Evolutionary conservation across 2,888 invertebrate species (phyloP), one percentile per base, ranked within the genome.

Genomic region (Synanthedon formicaeformis): DNA sequence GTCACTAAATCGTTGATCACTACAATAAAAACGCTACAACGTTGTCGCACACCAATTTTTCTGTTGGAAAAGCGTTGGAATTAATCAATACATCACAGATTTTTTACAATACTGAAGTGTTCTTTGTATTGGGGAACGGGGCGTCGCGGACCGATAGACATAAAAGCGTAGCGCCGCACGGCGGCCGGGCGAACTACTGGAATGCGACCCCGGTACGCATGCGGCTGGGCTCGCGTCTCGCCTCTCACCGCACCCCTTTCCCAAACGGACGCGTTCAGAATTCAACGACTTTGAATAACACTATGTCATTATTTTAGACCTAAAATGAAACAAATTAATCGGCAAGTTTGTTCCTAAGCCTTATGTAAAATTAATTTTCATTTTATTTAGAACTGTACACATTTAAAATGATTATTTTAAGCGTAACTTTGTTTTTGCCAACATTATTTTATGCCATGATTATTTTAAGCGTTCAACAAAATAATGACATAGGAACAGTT

Each of bases 41-140:
- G 62, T 57, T 59, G 61, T 58, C 61, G 60, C 58, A 64, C 63
- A 63, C 55, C 59, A 61, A 63, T 69, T 71, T 74, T 68, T 65
- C 65, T 71, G 73, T 74, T 73, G 70, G 68, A 71, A 74, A 78
- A 80, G 72, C 73, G 80, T 72, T 73, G 75, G 69, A 83, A 86
- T 86, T 82, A 88, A 88, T 88, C 88, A 85, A 88, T 88, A 88
- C 86, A 87, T 87, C 84, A 87, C 83, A 80, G 81, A 81, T 85
- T 86, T 34, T 86, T 86, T 84, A 82, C 79, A 84, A 81, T 82
- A 79, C 76, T 77, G 75, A 77, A 79, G 78, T 78, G 83, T 85
- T 83, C 87, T 88, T 87, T 87, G 87, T 88, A 84, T 78, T 75
- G 71, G 63, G 73, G 72, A 67, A 75, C 73, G 71, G 64, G 73